These are phyloP conservation scores for Tachyglossus aculeatus DNA, from an alignment of 2,797 vertebrate genomes.

Conservation along the genomic window DNA sequence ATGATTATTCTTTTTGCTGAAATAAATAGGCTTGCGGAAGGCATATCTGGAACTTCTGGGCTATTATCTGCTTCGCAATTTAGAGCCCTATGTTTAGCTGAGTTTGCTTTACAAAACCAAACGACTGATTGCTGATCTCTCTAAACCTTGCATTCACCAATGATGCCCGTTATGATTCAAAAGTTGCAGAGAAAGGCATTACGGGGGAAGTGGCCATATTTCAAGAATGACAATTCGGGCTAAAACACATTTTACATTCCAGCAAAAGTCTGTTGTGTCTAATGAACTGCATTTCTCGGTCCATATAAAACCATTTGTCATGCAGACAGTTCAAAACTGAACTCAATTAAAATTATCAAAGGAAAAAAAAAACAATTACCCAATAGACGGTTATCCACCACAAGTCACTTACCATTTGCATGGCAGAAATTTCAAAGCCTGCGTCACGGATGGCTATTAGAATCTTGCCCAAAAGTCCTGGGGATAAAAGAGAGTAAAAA, in stretches of 20 bases:
- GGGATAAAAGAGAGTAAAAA: constrained; percentile 50
- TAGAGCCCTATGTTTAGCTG: neutral
- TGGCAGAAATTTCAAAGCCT: constrained; percentile 90
- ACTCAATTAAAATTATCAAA: neutral
- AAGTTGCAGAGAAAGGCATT: neutral
- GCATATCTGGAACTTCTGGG: no score
- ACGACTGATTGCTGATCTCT: neutral
- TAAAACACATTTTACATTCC: neutral
- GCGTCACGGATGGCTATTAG: constrained; percentile 84
- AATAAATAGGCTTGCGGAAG: no score
- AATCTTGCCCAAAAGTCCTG: constrained; percentile 90
- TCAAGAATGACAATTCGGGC: neutral
- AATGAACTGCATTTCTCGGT: neutral
- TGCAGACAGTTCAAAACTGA: neutral
- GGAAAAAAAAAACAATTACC: neutral
- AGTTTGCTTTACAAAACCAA: neutral
- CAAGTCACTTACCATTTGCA: constrained; percentile 87
- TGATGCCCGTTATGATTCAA: no score
- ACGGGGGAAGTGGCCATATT: neutral
- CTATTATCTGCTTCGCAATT: neutral
- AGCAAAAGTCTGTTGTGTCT: neutral
- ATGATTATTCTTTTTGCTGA: no score
- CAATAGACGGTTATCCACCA: neutral
- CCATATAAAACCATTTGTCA: neutral
- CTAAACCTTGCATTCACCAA: no score